A percentile compares a stretch with the other conserved stretches of the same genome.
phyloP scores from a whole-genome alignment of 2,797 vertebrate genomes.

The Lithobates pipiens region DNA sequence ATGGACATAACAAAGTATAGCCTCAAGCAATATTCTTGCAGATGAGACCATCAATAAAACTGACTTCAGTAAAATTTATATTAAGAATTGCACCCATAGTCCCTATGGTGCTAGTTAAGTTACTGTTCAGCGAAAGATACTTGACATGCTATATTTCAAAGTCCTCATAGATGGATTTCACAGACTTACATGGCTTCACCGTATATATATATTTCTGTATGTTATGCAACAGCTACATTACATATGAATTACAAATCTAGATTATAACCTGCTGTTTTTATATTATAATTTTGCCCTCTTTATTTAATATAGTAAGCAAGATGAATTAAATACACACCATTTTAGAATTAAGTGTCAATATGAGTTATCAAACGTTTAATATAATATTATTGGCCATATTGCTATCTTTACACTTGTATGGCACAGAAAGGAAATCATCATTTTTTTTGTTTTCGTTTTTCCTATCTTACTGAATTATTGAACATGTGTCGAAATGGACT shows the following conservation, averaged over 20 bases:
- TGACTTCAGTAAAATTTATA: slow-evolving; percentile 8
- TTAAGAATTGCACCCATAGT: not conserved
- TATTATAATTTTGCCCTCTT: not conserved
- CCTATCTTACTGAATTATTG: not conserved
- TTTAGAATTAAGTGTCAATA: too few relatives aligned
- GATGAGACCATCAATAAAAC: slow-evolving; percentile 15
- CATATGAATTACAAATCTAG: not conserved
- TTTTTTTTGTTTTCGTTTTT: too few relatives aligned
- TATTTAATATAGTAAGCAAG: not conserved
- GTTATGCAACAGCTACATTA: not conserved
- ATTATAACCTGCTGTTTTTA: too few relatives aligned
- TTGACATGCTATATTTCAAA: slow-evolving; percentile 6
- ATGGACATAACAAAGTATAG: slow-evolving; percentile 17
- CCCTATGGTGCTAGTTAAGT: slow-evolving; percentile 37
- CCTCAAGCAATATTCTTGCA: slow-evolving; percentile 1
- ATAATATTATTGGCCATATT: not conserved
- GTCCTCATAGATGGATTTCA: not conserved
- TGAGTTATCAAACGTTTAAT: not conserved
- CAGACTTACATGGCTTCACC: not conserved
- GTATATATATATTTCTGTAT: not conserved
- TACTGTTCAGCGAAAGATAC: slow-evolving; percentile 2
- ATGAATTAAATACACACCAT: too few relatives aligned
- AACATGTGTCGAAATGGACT: not conserved
- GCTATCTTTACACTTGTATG: too few relatives aligned
- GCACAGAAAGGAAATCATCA: too few relatives aligned